Base-by-base conservation (phyloP, 2,888 invertebrate species). In the Thalpophila matura region DNA sequence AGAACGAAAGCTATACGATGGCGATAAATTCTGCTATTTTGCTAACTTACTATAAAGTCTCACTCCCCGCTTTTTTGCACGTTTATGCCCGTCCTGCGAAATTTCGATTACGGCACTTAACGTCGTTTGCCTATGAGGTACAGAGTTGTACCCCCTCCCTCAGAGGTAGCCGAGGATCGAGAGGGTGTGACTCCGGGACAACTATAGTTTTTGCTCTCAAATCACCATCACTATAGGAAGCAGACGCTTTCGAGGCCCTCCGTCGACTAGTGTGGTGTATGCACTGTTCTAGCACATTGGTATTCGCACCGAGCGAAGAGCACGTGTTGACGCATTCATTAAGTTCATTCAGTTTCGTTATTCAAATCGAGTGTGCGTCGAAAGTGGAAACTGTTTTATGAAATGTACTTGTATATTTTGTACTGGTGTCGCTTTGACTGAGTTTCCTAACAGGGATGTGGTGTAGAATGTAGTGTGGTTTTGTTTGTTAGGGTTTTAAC, bases 371-470 rank as follows among this genome's bases (percentile, higher is more conserved):
- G 80, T 81, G 69, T 64, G 46, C 46, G 68, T 79, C 71, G 80
- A 80, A 80, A 80, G 80, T 81, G 80, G 79, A 79, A 80, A 79
- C 60, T 69, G 66, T 64, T 71, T 74, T 80, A 75, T 79, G 66
- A 77, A 73, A 65, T 78, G 74, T 63, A 59, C 60, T 54, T 45
- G 47, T 67, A 40, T 63, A 49, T 43, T 64, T 50, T 42, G 53
- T 38, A n/a, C 10, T 26, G 63, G 37, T 59, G 12, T 45, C 16
- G 29, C 31, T 26, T 56, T 51, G 60, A 22, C 18, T 38, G 49
- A 53, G 72, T 65, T 72, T 80, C 78, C 69, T 50, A 65, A 66
- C 47, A 29, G 3, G 24, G 20, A 24, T 46, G 43, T 43, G 14
- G 16, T 37, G 31, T 2, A 46, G 24, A 33, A 29, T 35, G 29